Conservation (phyloP, 1,140 invertebrate genomes). For the Nomia melanderi region DNA sequence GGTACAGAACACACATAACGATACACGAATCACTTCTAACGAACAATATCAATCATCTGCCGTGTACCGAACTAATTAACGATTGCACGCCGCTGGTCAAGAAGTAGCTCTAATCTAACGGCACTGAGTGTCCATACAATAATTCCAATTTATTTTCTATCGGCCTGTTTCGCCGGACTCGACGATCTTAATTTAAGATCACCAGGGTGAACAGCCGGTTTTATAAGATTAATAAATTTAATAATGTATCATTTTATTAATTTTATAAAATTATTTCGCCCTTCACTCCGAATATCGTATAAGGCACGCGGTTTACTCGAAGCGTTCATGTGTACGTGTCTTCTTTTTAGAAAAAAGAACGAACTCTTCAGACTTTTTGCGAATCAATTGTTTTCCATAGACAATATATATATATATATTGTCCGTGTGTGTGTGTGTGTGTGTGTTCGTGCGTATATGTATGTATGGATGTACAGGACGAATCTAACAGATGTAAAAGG, state of each 20-base stretch:
- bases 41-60: background rate
- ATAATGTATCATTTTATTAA: too few species aligned
- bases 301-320: conserved; percentile 62
- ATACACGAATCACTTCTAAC: conserved; percentile 19
- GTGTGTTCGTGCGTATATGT: too few species aligned
- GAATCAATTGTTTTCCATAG: background rate
- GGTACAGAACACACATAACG: too few species aligned
- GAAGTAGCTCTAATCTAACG: background rate
- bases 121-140: background rate
- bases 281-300: conserved; percentile 20
- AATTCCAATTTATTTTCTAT: background rate
- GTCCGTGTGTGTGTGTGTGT: too few species aligned
- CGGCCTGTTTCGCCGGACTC: background rate
- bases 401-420: background rate
- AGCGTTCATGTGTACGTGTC: conserved; percentile 20
- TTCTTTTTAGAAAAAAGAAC: background rate
- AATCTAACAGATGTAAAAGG: too few species aligned
- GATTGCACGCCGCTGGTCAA: background rate
- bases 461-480: too few species aligned
- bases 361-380: background rate
- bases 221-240: too few species aligned
- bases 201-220: background rate
- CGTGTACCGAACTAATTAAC: background rate
- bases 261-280: too few species aligned
- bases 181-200: background rate